Percentiles rank a stretch among this genome's conserved stretches.
Conservation (phyloP, 2,797 vertebrate genomes). For the Muscicapa striata region DNA sequence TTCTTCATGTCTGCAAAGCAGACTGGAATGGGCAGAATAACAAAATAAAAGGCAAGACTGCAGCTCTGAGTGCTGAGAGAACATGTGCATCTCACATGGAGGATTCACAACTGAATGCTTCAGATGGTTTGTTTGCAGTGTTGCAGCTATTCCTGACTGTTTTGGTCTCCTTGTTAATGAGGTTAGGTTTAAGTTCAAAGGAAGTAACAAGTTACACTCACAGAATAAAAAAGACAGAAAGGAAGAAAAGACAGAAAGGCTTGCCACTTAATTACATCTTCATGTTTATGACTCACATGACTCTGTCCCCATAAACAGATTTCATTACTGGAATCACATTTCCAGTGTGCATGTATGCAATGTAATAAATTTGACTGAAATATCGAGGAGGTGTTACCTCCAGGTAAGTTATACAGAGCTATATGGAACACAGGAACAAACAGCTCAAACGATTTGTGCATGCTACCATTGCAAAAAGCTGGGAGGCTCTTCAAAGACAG, state of each 20-base stretch:
- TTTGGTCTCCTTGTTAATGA: neutral
- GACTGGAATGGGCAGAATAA: neutral
- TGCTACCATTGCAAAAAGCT: neutral
- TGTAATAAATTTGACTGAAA: neutral
- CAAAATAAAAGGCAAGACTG: neutral
- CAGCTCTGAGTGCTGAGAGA: neutral
- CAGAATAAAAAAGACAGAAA: neutral
- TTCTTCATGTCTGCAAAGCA: neutral
- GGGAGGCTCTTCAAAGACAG: neutral
- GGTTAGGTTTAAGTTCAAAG: conserved; percentile 20
- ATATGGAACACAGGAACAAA: neutral
- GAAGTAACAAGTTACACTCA: neutral
- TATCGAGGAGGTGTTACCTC: neutral
- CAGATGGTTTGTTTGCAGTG: neutral
- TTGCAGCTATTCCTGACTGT: neutral
- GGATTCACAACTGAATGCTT: neutral
- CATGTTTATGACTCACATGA: neutral
- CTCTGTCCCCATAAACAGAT: neutral
- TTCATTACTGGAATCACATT: neutral
- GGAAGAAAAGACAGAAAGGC: neutral
- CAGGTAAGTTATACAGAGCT: neutral
- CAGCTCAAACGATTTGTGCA: neutral
- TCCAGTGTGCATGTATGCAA: neutral
- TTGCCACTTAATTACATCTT: neutral
- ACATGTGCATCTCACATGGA: neutral